phyloP scores from a whole-genome alignment of 2,888 invertebrate genomes.

The Noctua janthina region DNA sequence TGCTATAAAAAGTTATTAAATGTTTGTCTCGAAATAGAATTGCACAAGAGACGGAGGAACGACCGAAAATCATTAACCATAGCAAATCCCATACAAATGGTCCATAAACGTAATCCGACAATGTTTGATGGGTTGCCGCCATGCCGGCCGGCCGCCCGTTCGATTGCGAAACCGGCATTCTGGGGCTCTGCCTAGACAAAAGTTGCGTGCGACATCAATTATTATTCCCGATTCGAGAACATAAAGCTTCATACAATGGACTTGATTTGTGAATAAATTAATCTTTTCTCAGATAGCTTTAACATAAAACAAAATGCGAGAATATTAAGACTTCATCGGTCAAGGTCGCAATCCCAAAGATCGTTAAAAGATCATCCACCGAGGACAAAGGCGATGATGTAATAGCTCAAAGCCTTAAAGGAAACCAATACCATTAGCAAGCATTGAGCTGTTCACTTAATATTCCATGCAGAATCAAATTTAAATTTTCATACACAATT shows the following conservation, averaged over 20 bases:
- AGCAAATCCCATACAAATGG: slow-evolving; percentile 87
- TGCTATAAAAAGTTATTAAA: slow-evolving; percentile 77
- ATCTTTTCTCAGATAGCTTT: slow-evolving; percentile 15
- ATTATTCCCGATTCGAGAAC: slow-evolving; percentile 16
- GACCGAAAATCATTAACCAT: slow-evolving; percentile 85
- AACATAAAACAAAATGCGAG: slow-evolving; percentile 30
- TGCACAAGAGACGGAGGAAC: slow-evolving; percentile 77
- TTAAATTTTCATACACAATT: slow-evolving; percentile 66
- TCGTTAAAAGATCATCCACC: slow-evolving; percentile 53
- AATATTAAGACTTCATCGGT: slow-evolving; percentile 36
- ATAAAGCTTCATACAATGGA: not conserved
- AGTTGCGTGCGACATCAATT: slow-evolving; percentile 54
- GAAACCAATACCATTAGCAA: slow-evolving; percentile 52
- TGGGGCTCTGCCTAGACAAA: slow-evolving; percentile 68
- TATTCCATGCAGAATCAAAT: slow-evolving; percentile 67
- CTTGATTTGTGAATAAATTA: slow-evolving; percentile 14
- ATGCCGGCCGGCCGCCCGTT: slow-evolving; percentile 66
- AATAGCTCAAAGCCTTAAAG: slow-evolving; percentile 59
- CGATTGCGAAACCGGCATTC: slow-evolving; percentile 78
- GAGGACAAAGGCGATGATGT: slow-evolving; percentile 68
- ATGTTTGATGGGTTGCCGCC: slow-evolving; percentile 81
- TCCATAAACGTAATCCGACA: slow-evolving; percentile 87
- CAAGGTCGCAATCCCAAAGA: slow-evolving; percentile 52
- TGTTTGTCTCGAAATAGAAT: slow-evolving; percentile 77
- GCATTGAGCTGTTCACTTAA: slow-evolving; percentile 57